phyloP scores from a whole-genome alignment of 2,113 vertebrate species.

The Albula glossodonta region DNA sequence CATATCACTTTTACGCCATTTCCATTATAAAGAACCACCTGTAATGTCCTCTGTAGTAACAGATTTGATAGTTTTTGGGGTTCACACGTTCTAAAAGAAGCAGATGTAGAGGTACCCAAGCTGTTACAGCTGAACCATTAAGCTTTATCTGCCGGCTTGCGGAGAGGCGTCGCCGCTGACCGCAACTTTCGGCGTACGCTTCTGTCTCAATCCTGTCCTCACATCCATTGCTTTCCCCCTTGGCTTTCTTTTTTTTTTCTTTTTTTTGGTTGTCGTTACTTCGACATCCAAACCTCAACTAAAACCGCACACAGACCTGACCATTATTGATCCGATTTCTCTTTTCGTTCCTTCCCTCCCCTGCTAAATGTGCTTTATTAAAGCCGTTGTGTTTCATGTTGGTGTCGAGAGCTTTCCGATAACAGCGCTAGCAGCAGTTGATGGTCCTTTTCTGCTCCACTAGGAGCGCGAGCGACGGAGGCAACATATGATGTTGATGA shows the following conservation, averaged over 20 bases:
- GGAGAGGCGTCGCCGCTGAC: slow-evolving; percentile 83
- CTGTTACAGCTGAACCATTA: slow-evolving; percentile 81
- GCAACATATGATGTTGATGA: slow-evolving; percentile 94
- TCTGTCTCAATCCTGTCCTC: slow-evolving; percentile 82
- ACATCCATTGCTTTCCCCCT: slow-evolving; percentile 83
- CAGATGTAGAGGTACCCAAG: slow-evolving; percentile 83
- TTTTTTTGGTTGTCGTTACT: slow-evolving; percentile 71
- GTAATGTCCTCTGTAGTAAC: slow-evolving; percentile 11
- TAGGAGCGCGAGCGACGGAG: slow-evolving; percentile 90
- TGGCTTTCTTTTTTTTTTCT: slow-evolving; percentile 51
- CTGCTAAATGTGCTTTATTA: slow-evolving; percentile 75
- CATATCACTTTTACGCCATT: background rate
- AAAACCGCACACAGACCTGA: slow-evolving; percentile 66
- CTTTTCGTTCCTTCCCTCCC: slow-evolving; percentile 45
- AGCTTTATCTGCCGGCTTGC: slow-evolving; percentile 82
- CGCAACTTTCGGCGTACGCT: slow-evolving; percentile 80
- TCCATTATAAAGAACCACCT: background rate
- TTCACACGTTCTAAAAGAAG: slow-evolving; percentile 57
- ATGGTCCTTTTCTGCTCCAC: slow-evolving; percentile 62
- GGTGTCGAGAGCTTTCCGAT: background rate
- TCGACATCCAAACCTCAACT: slow-evolving; percentile 85
- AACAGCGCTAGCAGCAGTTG: slow-evolving; percentile 23
- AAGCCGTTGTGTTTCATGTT: slow-evolving; percentile 54
- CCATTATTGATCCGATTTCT: slow-evolving; percentile 78
- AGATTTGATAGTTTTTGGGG: background rate